Evolutionary conservation across 2,113 vertebrate species (phyloP).

Genomic region (Cololabis saira): DNA sequence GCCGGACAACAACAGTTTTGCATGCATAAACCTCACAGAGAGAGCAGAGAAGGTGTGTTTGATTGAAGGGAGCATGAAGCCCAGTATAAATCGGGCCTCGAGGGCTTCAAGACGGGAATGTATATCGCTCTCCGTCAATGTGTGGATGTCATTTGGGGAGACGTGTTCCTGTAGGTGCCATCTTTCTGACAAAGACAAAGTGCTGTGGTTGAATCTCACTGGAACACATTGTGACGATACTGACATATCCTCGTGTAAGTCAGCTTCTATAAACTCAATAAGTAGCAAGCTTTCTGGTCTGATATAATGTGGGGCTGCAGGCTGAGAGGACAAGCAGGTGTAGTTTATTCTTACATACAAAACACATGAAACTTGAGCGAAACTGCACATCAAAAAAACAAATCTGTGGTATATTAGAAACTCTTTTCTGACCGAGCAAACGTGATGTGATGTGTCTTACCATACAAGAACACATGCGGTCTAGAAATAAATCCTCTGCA

Average conservation of each 20-base stretch:
- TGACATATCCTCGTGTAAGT: neutral
- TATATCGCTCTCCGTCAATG: neutral
- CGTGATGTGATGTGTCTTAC: conserved; percentile 10
- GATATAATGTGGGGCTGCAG: conserved; percentile 2
- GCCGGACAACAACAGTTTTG: conserved; percentile 8
- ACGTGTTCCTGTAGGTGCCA: conserved; percentile 29
- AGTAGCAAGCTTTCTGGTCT: neutral
- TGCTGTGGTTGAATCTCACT: neutral
- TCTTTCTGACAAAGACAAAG: conserved; percentile 27
- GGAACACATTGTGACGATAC: neutral
- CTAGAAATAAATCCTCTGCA: neutral
- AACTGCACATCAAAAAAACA: neutral
- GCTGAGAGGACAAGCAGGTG: neutral
- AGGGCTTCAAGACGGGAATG: conserved; percentile 19
- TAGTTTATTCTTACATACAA: conserved; percentile 1
- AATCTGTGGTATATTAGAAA: neutral
- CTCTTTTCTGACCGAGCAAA: conserved; percentile 9
- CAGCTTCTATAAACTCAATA: conserved; percentile 22
- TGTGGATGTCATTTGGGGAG: neutral
- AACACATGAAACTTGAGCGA: neutral
- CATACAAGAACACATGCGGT: neutral
- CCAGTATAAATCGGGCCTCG: neutral
- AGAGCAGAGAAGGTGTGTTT: neutral
- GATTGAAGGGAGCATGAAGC: conserved; percentile 26
- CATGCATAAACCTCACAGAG: conserved; percentile 9